Evolutionary conservation across 2,888 invertebrate genomes (phyloP).

Genomic region (Cyrtodaria siliqua): DNA sequence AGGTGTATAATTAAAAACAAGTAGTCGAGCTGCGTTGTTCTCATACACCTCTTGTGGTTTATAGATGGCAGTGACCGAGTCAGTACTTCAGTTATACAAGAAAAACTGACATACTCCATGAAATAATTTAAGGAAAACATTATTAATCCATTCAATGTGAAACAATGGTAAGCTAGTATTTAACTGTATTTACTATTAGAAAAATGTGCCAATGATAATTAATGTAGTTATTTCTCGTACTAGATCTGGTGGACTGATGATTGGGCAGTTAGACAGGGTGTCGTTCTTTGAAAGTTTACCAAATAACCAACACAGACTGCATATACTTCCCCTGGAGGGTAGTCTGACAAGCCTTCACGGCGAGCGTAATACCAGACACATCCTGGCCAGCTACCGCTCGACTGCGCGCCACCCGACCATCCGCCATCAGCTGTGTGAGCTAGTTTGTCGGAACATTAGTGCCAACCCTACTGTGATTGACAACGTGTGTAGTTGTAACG

Average conservation of each 20-base stretch:
- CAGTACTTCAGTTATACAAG: too few relatives aligned
- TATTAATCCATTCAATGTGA: too few relatives aligned
- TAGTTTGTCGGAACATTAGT: conserved; percentile 70
- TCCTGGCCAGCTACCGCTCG: conserved; percentile 91
- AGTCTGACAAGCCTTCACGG: conserved; percentile 89
- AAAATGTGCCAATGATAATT: too few relatives aligned
- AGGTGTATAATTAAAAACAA: too few relatives aligned
- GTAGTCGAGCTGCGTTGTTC: too few relatives aligned
- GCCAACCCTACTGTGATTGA: conserved; percentile 63
- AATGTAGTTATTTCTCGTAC: too few relatives aligned
- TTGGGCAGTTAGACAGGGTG: conserved; percentile 82
- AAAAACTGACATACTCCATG: too few relatives aligned
- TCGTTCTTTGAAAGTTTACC: conserved; percentile 80
- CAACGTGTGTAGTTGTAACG: conserved; percentile 72
- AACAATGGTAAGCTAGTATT: too few relatives aligned
- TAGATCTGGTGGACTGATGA: conserved; percentile 83
- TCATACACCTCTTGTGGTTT: too few relatives aligned
- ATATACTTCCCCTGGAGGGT: conserved; percentile 81
- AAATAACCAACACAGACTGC: conserved; percentile 70
- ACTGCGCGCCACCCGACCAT: conserved; percentile 87
- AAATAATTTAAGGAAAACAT: too few relatives aligned
- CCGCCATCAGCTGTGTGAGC: conserved; percentile 83
- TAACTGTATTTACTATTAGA: too few relatives aligned
- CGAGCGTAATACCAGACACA: conserved; percentile 89
- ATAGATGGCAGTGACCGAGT: too few relatives aligned